These are phyloP conservation scores for Sciurus niger DNA, from an alignment of 2,113 vertebrate genomes.

Conservation along the genomic window DNA sequence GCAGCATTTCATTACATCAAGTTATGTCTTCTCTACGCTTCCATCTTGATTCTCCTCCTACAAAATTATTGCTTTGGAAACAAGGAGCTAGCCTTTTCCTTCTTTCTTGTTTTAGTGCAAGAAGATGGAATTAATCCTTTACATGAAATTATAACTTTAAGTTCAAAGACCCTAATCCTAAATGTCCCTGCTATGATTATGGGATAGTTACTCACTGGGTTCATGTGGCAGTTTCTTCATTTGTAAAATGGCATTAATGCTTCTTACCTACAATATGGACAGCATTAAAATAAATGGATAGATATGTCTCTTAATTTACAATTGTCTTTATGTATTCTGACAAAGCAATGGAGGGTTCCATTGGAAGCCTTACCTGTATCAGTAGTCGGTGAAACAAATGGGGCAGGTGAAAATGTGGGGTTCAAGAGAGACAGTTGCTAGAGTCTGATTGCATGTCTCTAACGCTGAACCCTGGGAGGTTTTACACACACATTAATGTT, in stretches of 20 bases:
- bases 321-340: neutral
- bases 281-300: neutral
- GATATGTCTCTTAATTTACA: neutral
- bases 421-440: neutral
- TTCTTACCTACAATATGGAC: neutral
- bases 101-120: constrained; percentile 38
- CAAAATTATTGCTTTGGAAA: constrained; percentile 58
- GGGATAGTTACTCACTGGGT: neutral
- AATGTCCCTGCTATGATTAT: neutral
- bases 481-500: neutral
- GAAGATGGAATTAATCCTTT: constrained; percentile 50
- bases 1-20: neutral
- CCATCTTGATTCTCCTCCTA: constrained; percentile 54
- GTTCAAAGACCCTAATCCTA: constrained; percentile 21
- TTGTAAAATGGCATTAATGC: neutral
- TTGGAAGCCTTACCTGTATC: neutral
- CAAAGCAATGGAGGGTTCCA: neutral
- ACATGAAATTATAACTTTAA: constrained; percentile 43
- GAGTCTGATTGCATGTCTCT: neutral
- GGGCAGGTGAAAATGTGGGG: neutral
- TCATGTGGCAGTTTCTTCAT: neutral
- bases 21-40: constrained; percentile 26
- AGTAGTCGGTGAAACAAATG: neutral
- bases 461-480: fast-evolving
- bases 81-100: constrained; percentile 31